A percentile compares a stretch with the other conserved stretches of the same genome.
Evolutionary conservation across 2,797 vertebrate genomes (phyloP).

Genomic region (Scolopax rusticola): DNA sequence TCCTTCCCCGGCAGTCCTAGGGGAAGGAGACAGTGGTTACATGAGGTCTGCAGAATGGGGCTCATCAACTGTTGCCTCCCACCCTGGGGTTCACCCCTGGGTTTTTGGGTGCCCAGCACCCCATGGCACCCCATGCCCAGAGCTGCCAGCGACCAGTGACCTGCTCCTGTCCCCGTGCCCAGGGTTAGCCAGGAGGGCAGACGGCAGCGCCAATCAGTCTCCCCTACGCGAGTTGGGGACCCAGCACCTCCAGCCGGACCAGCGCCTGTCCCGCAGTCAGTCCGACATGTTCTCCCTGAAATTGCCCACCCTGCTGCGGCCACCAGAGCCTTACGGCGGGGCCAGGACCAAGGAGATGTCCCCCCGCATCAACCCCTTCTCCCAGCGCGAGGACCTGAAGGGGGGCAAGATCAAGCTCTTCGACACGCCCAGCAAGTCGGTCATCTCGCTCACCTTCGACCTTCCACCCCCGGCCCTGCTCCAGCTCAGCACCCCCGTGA

Average conservation of each 20-base stretch:
- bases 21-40: neutral
- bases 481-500: constrained; percentile 63
- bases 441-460: constrained; percentile 89
- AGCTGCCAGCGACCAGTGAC: neutral
- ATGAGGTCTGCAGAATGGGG: neutral
- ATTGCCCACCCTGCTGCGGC: neutral
- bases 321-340: neutral
- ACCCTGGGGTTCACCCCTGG: accelerated
- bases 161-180: neutral
- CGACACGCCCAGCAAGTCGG: constrained; percentile 92
- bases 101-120: neutral
- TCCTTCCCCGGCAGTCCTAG: neutral
- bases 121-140: accelerated
- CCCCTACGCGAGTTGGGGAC: neutral
- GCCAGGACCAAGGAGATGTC: constrained; percentile 69
- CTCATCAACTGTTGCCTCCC: accelerated
- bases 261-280: constrained; percentile 87
- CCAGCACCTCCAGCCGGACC: constrained; percentile 71
- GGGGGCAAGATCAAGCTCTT: constrained; percentile 97
- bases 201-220: neutral
- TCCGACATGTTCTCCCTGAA: constrained; percentile 85
- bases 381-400: constrained; percentile 92
- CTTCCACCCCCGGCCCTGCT: constrained; percentile 81
- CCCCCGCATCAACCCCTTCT: constrained; percentile 93
- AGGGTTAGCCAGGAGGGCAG: constrained; percentile 41